Evolutionary conservation across 1,140 invertebrate genomes (phyloP).

Genomic region (Drusus annulatus): DNA sequence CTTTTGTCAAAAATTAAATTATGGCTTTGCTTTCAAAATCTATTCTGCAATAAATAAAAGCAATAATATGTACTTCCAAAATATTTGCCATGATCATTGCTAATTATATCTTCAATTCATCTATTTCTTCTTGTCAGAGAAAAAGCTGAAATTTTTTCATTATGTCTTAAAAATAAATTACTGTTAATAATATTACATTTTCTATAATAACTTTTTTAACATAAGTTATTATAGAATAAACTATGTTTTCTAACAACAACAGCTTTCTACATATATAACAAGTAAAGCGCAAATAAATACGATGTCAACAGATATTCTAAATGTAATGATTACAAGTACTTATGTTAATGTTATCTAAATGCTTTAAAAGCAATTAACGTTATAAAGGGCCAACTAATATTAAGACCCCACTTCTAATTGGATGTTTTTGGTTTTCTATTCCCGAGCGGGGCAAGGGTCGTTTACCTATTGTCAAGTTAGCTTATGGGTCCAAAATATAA

Average conservation of each 20-base stretch:
- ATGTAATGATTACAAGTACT: not conserved
- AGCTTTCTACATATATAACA: conserved; percentile 28
- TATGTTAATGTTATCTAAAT: not conserved
- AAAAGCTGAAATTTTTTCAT: not conserved
- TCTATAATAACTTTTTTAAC: conserved; percentile 40
- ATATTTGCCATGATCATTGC: too few relatives aligned
- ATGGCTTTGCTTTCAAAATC: too few relatives aligned
- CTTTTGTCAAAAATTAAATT: too few relatives aligned
- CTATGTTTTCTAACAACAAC: conserved; percentile 16
- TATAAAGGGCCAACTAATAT: not conserved
- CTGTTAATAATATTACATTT: not conserved
- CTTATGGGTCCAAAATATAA: not conserved
- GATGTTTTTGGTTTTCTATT: not conserved
- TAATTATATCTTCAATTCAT: too few relatives aligned
- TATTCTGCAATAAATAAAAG: too few relatives aligned
- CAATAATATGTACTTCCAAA: too few relatives aligned
- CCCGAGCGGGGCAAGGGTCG: not conserved
- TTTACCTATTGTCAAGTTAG: not conserved
- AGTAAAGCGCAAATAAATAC: conserved; percentile 38
- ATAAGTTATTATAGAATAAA: conserved; percentile 10
- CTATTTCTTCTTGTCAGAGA: not conserved
- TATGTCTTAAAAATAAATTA: not conserved
- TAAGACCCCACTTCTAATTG: conserved; percentile 8
- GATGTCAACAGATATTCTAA: not conserved
- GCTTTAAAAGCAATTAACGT: not conserved